Evolutionary conservation across 2,797 vertebrate species (phyloP), one percentile per base, ranked within the genome.

Genomic region (Danio aesculapii): DNA sequence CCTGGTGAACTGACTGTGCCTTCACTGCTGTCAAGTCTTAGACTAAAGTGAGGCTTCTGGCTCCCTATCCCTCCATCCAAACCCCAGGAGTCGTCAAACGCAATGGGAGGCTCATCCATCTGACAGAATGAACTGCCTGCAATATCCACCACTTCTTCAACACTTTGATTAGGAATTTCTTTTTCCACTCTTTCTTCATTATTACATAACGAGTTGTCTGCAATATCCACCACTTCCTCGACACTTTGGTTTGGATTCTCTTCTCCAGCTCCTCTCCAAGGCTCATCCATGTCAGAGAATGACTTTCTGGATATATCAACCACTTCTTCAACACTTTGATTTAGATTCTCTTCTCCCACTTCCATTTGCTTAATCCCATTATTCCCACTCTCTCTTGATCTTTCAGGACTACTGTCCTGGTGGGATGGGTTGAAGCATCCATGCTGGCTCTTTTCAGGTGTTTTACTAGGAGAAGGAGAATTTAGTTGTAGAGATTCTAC

Each of bases 91-190:
- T 95, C 92, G 0, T 93, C 92, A 14, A 86, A 85, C 0, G 94
- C 94, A 0, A 95, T 14, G 0, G 93, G 94, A 4, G 95, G 95
- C 39, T 96, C 95, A 0, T 95, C 92, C 81, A 91, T 87, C n/a
- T 77, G 85, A 83, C 83, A 77, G 43, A 93, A 92, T 6, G 55
- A 74, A 52, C 12, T 66, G 47, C 67, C 81, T 14, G 49, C 72
- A 8, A 62, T 9, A 39, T 66, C 13, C 0, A 0, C 2, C n/a
- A 0, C 58, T 43, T 8, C 41, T 0, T 39, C 61, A 61, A 11
- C 17, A 3, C 30, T 69, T 16, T 79, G 6, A 72, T 52, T 66
- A 46, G 11, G 12, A 62, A 16, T 7, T 19, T 12, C 5, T 47
- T 2, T 21, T 84, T 21, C 30, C 0, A 6, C 52, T 14, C 5